Percentiles rank a stretch among this genome's conserved stretches.
These are phyloP conservation scores for Euthynnus affinis DNA, from an alignment of 2,797 vertebrate genomes.

Conservation along the genomic window DNA sequence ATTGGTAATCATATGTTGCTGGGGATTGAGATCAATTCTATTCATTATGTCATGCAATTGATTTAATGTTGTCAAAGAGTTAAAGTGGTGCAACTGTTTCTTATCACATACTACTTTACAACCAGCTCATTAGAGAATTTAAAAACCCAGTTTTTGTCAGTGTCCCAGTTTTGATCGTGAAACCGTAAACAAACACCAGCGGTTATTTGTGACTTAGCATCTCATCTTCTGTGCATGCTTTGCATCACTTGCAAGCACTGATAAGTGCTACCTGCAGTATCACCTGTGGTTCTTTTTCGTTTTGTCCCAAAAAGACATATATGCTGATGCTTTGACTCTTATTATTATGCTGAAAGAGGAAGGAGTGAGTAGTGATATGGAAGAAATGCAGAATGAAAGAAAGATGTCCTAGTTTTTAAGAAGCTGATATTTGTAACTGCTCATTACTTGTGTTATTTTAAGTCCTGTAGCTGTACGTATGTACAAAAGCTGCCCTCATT, in stretches of 20 bases:
- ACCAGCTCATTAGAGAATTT: conserved; percentile 13
- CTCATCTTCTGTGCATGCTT: conserved; percentile 7
- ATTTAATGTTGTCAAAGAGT: conserved; percentile 34
- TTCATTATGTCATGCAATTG: conserved; percentile 15
- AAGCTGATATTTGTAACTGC: conserved; percentile 58
- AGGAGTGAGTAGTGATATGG: conserved; percentile 4
- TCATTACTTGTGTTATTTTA: conserved; percentile 64
- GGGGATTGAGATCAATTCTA: conserved; percentile 6
- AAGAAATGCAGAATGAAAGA: conserved; percentile 30
- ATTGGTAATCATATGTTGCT: background rate
- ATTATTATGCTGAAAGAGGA: conserved; percentile 11
- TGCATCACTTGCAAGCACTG: background rate
- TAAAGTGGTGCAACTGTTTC: background rate
- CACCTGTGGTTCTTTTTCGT: conserved; percentile 1
- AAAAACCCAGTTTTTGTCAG: conserved; percentile 10
- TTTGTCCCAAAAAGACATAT: conserved; percentile 2
- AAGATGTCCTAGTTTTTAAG: conserved; percentile 53
- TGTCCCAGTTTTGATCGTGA: conserved; percentile 17
- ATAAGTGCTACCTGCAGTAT: conserved; percentile 23
- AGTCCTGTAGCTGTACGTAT: conserved; percentile 13
- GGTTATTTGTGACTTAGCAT: conserved; percentile 6
- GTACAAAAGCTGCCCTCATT: conserved; percentile 42
- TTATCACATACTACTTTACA: conserved; percentile 10
- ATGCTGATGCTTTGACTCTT: conserved; percentile 24
- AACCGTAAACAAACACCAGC: background rate